Base-by-base conservation (phyloP, 2,797 vertebrate species). In the Eupleurogrammus muticus region DNA sequence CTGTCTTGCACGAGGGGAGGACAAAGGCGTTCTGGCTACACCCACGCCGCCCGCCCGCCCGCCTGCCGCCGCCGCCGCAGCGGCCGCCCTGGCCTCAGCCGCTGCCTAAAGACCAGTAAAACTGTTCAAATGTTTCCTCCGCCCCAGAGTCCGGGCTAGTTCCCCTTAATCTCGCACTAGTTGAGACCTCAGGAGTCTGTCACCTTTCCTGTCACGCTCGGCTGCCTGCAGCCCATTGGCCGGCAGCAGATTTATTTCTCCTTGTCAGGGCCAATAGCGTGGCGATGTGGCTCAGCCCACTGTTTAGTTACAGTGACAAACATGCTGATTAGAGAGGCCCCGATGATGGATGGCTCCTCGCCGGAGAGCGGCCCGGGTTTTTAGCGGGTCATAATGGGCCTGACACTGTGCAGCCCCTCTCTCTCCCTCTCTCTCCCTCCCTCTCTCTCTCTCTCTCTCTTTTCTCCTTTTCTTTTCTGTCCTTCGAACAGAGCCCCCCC, bases 361-460 rank as follows among this genome's bases (percentile, higher is more conserved):
- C 91, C 81, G 89, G 90, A 93, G 94, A 95, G 93, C 92, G 91
- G 90, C 93, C 93, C 87, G 92, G 94, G 94, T 95, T 96, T 95
- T 96, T 95, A 96, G 94, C 93, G 90, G 94, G 91, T 95, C 94
- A 93, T 96, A 96, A 96, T 96, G 92, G 95, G 93, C 90, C 93
- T 95, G 95, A 94, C 93, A 94, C 94, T 95, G 94, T 91, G 88
- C 93, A 94, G 93, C 87, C 89, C 77, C 81, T 82, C 73, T 38
- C 64, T 84, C 81, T 81, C 75, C n/a, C n/a, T n/a, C n/a, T n/a
- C n/a, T n/a, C n/a, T n/a, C n/a, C n/a, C n/a, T n/a, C n/a, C n/a
- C n/a, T 74, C 53, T 85, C 81, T 77, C 81, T 46, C 64, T 80
- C 81, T 81, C 90, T 88, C 77, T 87, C 83, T 74, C 73, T 89